A percentile compares a stretch with the other conserved stretches of the same genome.
Evolutionary conservation across 1,140 invertebrate species (phyloP).

Genomic region (Scaptomyza graminum): DNA sequence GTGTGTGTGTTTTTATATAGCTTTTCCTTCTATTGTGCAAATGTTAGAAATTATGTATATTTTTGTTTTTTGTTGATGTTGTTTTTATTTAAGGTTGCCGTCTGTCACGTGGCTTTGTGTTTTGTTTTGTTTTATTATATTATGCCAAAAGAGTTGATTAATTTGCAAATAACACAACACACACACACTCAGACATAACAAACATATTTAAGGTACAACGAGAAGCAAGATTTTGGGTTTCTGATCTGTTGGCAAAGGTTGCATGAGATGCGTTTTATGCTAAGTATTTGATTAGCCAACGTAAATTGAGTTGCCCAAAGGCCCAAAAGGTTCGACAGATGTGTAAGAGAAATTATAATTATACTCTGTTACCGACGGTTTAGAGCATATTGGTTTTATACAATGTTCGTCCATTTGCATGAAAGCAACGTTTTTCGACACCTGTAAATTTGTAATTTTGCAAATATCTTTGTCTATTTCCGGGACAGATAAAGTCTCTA

Average conservation of each 20-base stretch:
- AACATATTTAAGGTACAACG: conserved; percentile 1
- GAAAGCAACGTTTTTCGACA: too few relatives aligned
- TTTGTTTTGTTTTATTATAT: conserved; percentile 61
- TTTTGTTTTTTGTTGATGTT: conserved; percentile 35
- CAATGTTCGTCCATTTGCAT: too few relatives aligned
- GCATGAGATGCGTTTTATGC: conserved; percentile 39
- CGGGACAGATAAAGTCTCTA: too few relatives aligned
- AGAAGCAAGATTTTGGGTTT: neutral
- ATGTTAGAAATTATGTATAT: conserved; percentile 40
- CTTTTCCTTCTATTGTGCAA: conserved; percentile 43
- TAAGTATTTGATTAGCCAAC: conserved; percentile 7
- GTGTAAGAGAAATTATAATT: neutral
- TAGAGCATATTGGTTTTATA: too few relatives aligned
- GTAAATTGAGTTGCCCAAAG: neutral
- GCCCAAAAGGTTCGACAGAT: neutral
- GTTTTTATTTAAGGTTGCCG: conserved; percentile 34
- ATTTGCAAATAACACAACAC: conserved; percentile 54
- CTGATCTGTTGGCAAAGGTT: conserved; percentile 34
- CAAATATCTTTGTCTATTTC: too few relatives aligned
- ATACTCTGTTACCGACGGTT: too few relatives aligned
- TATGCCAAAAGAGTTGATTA: conserved; percentile 77
- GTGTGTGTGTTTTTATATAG: conserved; percentile 16
- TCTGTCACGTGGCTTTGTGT: conserved; percentile 21
- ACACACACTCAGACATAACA: conserved; percentile 4
- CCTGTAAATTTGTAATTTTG: too few relatives aligned